A percentile compares a stretch with the other conserved stretches of the same genome.
These are phyloP conservation scores for Melanostigma gelatinosum DNA, from an alignment of 2,113 vertebrate genomes.

Conservation along the genomic window DNA sequence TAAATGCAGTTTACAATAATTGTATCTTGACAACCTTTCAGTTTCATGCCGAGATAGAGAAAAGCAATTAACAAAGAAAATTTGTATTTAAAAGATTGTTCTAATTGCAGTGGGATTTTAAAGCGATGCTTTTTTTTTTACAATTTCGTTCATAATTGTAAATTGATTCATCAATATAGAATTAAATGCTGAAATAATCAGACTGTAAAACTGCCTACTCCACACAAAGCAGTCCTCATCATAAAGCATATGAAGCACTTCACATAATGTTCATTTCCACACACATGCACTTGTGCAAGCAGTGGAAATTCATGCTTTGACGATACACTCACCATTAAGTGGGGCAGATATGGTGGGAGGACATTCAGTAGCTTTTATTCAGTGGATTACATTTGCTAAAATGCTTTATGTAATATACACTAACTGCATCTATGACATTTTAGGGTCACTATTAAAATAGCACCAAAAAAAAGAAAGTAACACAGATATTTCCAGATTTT, in stretches of 20 bases:
- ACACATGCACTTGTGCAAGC: not conserved
- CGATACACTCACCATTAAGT: constrained; percentile 22
- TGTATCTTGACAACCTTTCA: not conserved
- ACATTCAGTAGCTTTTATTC: constrained; percentile 16
- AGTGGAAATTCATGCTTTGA: not conserved
- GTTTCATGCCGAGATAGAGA: too few relatives aligned
- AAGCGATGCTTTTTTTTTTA: not conserved
- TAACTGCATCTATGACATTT: constrained; percentile 9
- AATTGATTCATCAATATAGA: not conserved
- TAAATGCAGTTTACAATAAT: not conserved
- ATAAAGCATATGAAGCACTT: constrained; percentile 3
- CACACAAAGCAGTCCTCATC: not conserved
- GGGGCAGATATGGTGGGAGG: constrained; percentile 28
- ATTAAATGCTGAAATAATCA: not conserved
- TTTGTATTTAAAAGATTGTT: not conserved
- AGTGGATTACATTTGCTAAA: constrained; percentile 23
- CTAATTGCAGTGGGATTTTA: not conserved
- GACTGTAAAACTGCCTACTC: not conserved
- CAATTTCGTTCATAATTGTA: not conserved
- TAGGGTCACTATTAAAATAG: not conserved
- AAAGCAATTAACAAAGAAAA: not conserved
- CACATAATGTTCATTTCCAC: constrained; percentile 15
- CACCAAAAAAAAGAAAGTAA: not conserved
- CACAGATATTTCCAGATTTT: not conserved
- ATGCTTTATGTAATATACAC: constrained; percentile 11